Evolutionary conservation across 2,888 invertebrate genomes (phyloP), one percentile per base, ranked within the genome.

Genomic region (Macrophya alboannulata): DNA sequence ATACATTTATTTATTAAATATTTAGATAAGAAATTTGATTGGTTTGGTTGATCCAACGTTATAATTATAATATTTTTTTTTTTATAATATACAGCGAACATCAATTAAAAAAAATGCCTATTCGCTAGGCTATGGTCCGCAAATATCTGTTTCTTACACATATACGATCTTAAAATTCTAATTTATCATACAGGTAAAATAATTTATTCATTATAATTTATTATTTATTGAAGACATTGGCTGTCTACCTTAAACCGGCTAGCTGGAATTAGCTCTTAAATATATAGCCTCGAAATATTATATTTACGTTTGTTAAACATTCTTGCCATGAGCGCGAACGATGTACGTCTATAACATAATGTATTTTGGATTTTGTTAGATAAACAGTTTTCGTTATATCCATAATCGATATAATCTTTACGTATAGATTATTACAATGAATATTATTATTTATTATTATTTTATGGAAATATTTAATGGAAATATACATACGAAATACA

Each of bases 101-200:
- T 90, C 87, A 87, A 90, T 88, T 87, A 85, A 88, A 89, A 89
- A 89, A 90, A 87, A 89, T 76, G 90, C 90, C 89, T 89, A 88
- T 87, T 90, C 87, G 88, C 85, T 89, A 90, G 90, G 90, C 89
- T 90, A 87, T 90, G 90, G 90, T 90, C 90, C 90, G 88, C 90
- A 88, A 85, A 87, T 88, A 85, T 89, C 87, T 88, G 86, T 86
- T 86, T 77, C 82, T 84, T 74, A 83, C 84, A 85, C 72, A 83
- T 74, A 68, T 84, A 79, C 62, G 79, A 71, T 81, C 65, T 87
- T 84, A 62, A 68, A 59, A 40, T 81, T 17, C 43, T 62, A 62
- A 62, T 8, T 62, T 62, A 81, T 59, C 45, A 51, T 86, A 85
- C 85, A 85, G 62, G 77, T 68, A 48, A 79, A 76, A 65, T 40